phyloP scores from a whole-genome alignment of 1,140 invertebrate genomes.

The Melitaea cinxia region DNA sequence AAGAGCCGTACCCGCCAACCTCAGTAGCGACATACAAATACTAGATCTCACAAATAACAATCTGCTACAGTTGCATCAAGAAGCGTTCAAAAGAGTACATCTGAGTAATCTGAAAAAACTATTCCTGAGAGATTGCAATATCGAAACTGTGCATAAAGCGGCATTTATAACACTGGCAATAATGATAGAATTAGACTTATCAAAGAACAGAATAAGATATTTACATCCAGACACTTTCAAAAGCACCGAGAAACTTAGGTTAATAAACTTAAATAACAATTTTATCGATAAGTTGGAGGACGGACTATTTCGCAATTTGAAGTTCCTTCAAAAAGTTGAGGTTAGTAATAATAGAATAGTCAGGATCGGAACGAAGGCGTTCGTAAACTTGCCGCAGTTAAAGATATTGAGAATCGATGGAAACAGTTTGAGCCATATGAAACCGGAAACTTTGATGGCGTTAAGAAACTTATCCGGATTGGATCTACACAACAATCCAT shows the following conservation, averaged over 20 bases:
- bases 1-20: conserved; percentile 85
- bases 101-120: conserved; percentile 92
- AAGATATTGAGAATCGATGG: conserved; percentile 86
- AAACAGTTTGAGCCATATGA: conserved; percentile 87
- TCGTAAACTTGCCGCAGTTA: conserved; percentile 86
- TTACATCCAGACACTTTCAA: conserved; percentile 88
- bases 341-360: conserved; percentile 89
- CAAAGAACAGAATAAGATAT: conserved; percentile 87
- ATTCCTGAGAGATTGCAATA: conserved; percentile 86
- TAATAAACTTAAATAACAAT: conserved; percentile 88
- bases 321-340: conserved; percentile 88
- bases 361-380: conserved; percentile 86
- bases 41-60: conserved; percentile 86
- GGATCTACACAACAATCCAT: conserved; percentile 91
- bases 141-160: conserved; percentile 86
- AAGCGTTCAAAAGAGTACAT: conserved; percentile 86
- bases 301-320: conserved; percentile 88
- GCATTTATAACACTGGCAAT: conserved; percentile 90
- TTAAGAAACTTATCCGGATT: conserved; percentile 87
- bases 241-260: conserved; percentile 86
- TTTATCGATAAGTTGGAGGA: conserved; percentile 86
- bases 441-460: conserved; percentile 83
- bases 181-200: conserved; percentile 93
- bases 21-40: conserved; percentile 89
- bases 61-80: conserved; percentile 62